These are phyloP conservation scores for Triplophysa siluroides DNA, from an alignment of 2,113 vertebrate genomes.

Conservation along the genomic window DNA sequence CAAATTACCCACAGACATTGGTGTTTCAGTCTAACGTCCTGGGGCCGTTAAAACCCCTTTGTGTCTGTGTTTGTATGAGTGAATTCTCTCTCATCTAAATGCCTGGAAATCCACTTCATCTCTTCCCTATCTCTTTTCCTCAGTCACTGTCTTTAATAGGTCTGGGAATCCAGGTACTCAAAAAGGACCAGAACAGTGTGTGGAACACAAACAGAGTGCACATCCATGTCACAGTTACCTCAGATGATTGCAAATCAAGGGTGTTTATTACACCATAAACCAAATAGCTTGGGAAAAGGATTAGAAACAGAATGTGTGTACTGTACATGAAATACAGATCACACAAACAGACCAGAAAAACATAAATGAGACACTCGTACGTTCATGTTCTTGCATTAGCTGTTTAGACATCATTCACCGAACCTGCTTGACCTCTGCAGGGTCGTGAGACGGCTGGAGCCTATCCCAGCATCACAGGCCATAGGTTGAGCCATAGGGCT, in stretches of 20 bases:
- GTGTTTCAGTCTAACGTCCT: slow-evolving; percentile 39
- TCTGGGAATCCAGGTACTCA: background rate
- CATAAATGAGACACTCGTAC: background rate
- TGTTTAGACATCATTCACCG: background rate
- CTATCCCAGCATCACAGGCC: too few relatives aligned
- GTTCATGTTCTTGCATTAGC: background rate
- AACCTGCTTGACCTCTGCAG: too few relatives aligned
- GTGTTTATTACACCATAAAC: slow-evolving; percentile 6
- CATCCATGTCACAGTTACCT: too few relatives aligned
- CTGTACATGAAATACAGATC: slow-evolving; percentile 14
- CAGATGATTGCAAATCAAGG: background rate
- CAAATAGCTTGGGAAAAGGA: slow-evolving; percentile 1
- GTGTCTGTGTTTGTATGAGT: slow-evolving; percentile 32
- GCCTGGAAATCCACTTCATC: slow-evolving; percentile 8
- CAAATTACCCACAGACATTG: background rate
- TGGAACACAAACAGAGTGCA: background rate
- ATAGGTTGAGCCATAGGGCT: too few relatives aligned
- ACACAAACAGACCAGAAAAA: slow-evolving; percentile 5
- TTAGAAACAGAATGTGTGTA: slow-evolving; percentile 11
- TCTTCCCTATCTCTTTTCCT: slow-evolving; percentile 20
- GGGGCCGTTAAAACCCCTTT: slow-evolving; percentile 1
- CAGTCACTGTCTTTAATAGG: slow-evolving; percentile 9
- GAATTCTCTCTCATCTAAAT: background rate
- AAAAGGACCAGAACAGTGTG: slow-evolving; percentile 4
- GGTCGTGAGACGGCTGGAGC: too few relatives aligned